Evolutionary conservation across 92 coral and sea anemone species (phyloP), one percentile per base, ranked within the genome.

Genomic region (Epizoanthus scotinus): DNA sequence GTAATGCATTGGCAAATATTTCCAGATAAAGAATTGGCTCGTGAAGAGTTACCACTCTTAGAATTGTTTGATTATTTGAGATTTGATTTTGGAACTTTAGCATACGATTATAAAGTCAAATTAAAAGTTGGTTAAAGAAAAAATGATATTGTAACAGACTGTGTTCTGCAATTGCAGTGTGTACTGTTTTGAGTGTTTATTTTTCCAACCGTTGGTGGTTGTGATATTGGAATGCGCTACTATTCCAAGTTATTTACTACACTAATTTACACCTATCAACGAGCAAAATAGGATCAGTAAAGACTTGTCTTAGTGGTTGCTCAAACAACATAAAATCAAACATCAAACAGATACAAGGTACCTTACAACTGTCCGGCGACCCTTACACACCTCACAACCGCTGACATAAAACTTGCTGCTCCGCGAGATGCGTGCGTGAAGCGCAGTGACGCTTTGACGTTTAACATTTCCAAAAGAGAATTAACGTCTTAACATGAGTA

Each of bases 151-250:
- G 12, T 9, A 10, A 47, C 5, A 34, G 2, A 47, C 17, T 47
- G 10, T 47, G 52, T 47, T 47, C 52, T 3, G 17, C 25, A 59
- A 20, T 13, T 58, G 28, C 27, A 0, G 67, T 34, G 79, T 59
- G 59, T 60, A 60, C 40, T 34, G 79, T 59, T 75, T 60, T n/a
- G n/a, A n/a, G n/a, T n/a, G n/a, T n/a, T n/a, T 40, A 15, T 0
- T 14, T 0, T 72, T 56, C 50, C 56, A 36, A 10, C 61, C 24
- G 81, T 47, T 14, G 68, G 27, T 36, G 68, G 68, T 75, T 59
- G 68, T 22, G 57, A 57, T 14, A 47, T 59, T 75, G 59, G 81
- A 75, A 75, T 75, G 20, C 81, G 81, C 81, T 75, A 75, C 20
- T 68, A 14, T 47, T 7, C 58, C 68, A 12, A 22, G 21, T 40